Evolutionary conservation across 2,888 invertebrate species (phyloP).

Genomic region (Leptinotarsa haldemani): DNA sequence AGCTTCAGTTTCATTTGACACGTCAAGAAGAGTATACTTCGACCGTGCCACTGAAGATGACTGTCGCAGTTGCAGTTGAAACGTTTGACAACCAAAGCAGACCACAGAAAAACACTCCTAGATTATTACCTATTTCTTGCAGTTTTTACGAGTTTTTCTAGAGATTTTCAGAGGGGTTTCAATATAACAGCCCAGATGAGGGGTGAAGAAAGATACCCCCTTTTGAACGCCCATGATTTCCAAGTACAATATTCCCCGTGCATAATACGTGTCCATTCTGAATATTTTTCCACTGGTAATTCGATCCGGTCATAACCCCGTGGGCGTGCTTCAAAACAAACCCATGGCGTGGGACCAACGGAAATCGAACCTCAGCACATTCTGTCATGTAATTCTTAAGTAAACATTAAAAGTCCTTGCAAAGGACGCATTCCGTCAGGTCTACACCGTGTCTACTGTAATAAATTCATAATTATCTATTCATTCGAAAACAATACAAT

Average conservation of each 20-base stretch:
- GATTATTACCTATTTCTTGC: too few species aligned
- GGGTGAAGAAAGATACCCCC: neutral
- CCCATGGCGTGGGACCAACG: constrained; percentile 36
- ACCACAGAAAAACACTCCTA: too few species aligned
- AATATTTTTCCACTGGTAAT: constrained; percentile 25
- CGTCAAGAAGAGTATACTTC: too few species aligned
- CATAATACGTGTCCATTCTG: constrained; percentile 6
- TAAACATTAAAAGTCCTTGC: constrained; percentile 56
- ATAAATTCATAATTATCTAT: constrained; percentile 47
- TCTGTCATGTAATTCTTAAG: constrained; percentile 44
- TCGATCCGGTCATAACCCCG: constrained; percentile 27
- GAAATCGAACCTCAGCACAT: constrained; percentile 37
- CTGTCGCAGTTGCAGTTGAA: too few species aligned
- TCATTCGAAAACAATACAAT: constrained; percentile 50
- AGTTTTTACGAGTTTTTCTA: too few species aligned
- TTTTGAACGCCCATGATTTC: neutral
- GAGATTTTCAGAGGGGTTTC: too few species aligned
- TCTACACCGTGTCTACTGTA: constrained; percentile 49
- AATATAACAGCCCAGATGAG: neutral
- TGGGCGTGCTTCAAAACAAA: constrained; percentile 13
- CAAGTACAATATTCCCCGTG: constrained; percentile 4
- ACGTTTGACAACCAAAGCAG: too few species aligned
- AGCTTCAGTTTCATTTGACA: too few species aligned
- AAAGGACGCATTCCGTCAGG: constrained; percentile 58
- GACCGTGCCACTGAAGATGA: too few species aligned